Percentiles rank a stretch among this genome's conserved stretches.
Conservation (phyloP, 1,140 invertebrate species). For the Euglossa dilemma region DNA sequence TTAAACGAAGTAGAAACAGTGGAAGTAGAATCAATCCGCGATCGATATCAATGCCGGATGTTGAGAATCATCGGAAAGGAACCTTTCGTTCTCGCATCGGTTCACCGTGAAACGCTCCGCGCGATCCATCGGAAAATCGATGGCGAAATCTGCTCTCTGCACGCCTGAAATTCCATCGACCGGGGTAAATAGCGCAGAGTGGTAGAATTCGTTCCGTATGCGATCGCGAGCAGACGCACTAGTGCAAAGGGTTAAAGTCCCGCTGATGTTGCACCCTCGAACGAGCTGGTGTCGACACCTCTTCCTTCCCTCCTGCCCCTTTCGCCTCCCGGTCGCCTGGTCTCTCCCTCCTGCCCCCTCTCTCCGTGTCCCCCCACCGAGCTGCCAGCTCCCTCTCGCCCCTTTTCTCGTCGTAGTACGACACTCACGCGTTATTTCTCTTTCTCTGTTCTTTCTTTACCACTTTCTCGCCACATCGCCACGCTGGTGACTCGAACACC, state of each 20-base stretch:
- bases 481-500: slow-evolving; percentile 1
- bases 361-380: too few species aligned
- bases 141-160: too few species aligned
- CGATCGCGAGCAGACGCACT: not conserved
- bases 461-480: slow-evolving; percentile 11
- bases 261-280: not conserved
- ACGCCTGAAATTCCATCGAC: not conserved
- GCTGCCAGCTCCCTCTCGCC: not conserved
- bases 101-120: too few species aligned
- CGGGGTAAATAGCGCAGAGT: not conserved
- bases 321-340: not conserved
- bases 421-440: slow-evolving; percentile 4
- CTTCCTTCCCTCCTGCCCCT: not conserved
- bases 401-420: not conserved
- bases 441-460: slow-evolving; percentile 17
- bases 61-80: not conserved
- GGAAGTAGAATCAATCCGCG: too few species aligned
- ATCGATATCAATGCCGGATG: not conserved
- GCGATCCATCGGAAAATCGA: not conserved
- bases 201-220: not conserved
- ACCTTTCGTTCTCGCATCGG: not conserved
- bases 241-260: slow-evolving; percentile 21
- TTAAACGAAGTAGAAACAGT: too few species aligned
- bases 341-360: not conserved
- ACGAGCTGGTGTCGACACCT: not conserved